Conservation (phyloP, 2,888 invertebrate genomes). For the Sepiola atlantica region DNA sequence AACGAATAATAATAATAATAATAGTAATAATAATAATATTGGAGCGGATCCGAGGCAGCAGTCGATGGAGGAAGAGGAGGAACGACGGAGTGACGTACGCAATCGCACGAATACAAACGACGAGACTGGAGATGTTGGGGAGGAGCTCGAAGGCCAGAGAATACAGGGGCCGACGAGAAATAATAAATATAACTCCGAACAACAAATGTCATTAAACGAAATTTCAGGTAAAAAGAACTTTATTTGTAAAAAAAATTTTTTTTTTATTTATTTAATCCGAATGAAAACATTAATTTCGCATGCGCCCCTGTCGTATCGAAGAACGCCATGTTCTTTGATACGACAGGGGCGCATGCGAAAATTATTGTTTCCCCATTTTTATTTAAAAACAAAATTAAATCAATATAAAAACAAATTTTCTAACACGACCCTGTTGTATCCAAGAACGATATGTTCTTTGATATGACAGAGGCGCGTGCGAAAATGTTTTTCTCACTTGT, state of each 20-base stretch:
- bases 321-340: no score
- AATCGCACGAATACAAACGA: background rate
- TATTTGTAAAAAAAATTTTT: background rate
- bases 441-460: no score
- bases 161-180: background rate
- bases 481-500: no score
- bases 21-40: background rate
- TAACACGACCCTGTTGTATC: no score
- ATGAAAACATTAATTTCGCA: no score
- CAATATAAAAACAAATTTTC: no score
- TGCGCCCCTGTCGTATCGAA: no score
- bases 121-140: background rate
- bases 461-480: no score
- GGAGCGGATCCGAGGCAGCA: slow-evolving; percentile 20
- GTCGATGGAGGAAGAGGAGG: background rate
- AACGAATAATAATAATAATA: background rate
- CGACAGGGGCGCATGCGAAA: no score
- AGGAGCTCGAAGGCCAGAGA: background rate
- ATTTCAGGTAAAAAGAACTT: background rate
- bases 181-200: background rate
- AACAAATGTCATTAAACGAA: background rate
- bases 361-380: no score
- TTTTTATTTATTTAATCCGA: background rate
- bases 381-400: no score
- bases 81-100: background rate